These are phyloP conservation scores for Crocidura indochinensis DNA, from an alignment of 2,797 vertebrate genomes.

Conservation along the genomic window DNA sequence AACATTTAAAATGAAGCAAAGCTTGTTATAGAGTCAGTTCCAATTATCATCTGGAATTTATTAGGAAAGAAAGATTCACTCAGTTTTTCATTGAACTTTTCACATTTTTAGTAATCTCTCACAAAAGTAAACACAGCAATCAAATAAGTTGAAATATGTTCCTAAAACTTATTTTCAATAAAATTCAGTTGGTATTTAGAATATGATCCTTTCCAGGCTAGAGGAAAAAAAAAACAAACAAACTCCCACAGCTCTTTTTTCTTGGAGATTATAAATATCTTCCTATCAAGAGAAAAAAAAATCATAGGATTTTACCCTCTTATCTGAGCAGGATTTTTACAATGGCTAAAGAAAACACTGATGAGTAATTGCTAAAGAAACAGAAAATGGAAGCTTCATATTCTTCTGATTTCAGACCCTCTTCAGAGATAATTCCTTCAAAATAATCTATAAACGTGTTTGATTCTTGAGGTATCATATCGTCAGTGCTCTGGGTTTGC, in stretches of 20 bases:
- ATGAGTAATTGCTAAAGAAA: neutral
- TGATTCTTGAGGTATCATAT: neutral
- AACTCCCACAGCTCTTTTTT: neutral
- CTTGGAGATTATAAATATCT: neutral
- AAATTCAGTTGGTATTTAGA: conserved; percentile 1
- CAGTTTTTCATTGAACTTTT: conserved; percentile 48
- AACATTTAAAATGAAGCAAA: conserved; percentile 1
- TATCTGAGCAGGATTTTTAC: neutral
- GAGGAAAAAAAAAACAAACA: neutral
- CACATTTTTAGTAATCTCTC: conserved; percentile 51
- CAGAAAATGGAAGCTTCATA: no score
- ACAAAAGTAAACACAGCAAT: conserved; percentile 45
- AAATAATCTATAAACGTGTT: no score
- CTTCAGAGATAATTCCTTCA: no score
- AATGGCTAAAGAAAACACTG: neutral
- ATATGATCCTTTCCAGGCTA: neutral
- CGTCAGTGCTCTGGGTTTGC: no score
- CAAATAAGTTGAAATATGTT: conserved; percentile 38
- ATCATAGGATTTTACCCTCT: neutral
- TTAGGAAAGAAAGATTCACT: conserved; percentile 25
- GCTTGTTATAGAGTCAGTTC: neutral
- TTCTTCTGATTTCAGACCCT: no score
- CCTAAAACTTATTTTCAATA: neutral
- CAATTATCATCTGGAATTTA: conserved; percentile 46
- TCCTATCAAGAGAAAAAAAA: neutral